These are phyloP conservation scores for Melolontha melolontha DNA, from an alignment of 2,888 invertebrate genomes.

Conservation along the genomic window DNA sequence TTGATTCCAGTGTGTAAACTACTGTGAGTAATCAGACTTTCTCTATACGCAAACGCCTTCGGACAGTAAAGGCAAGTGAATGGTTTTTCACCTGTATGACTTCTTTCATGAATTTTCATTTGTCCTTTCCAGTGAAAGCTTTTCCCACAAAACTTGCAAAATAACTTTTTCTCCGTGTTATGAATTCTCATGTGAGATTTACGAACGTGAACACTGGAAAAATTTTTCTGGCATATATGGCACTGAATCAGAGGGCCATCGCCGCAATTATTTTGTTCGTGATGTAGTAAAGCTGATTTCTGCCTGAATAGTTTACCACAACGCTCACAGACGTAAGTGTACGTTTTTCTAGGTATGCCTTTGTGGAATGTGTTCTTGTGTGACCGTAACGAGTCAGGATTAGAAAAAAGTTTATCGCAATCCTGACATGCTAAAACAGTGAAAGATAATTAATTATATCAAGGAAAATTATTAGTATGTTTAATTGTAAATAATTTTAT, in stretches of 20 bases:
- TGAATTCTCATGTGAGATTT: slow-evolving; percentile 67
- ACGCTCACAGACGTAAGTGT: slow-evolving; percentile 58
- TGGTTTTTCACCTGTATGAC: slow-evolving; percentile 68
- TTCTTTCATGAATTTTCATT: slow-evolving; percentile 62
- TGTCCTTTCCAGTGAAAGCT: slow-evolving; percentile 61
- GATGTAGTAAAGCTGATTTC: slow-evolving; percentile 64
- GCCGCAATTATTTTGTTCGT: slow-evolving; percentile 66
- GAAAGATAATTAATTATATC: neutral
- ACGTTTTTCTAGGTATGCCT: slow-evolving; percentile 53
- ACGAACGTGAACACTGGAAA: slow-evolving; percentile 64
- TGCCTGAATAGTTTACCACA: slow-evolving; percentile 59
- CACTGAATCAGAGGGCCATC: slow-evolving; percentile 54
- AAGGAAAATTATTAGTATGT: too few relatives aligned
- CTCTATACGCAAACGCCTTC: slow-evolving; percentile 65
- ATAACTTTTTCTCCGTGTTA: slow-evolving; percentile 56
- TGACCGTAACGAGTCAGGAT: slow-evolving; percentile 64
- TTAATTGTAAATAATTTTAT: too few relatives aligned
- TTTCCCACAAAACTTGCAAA: slow-evolving; percentile 61
- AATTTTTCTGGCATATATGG: slow-evolving; percentile 63
- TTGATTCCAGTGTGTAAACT: slow-evolving; percentile 66
- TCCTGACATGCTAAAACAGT: slow-evolving; percentile 61
- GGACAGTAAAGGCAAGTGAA: slow-evolving; percentile 64
- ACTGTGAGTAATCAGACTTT: slow-evolving; percentile 66
- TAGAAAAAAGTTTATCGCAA: slow-evolving; percentile 65
- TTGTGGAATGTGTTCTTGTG: slow-evolving; percentile 61